Evolutionary conservation across 2,113 vertebrate genomes (phyloP).

Genomic region (Tonatia bakeri): DNA sequence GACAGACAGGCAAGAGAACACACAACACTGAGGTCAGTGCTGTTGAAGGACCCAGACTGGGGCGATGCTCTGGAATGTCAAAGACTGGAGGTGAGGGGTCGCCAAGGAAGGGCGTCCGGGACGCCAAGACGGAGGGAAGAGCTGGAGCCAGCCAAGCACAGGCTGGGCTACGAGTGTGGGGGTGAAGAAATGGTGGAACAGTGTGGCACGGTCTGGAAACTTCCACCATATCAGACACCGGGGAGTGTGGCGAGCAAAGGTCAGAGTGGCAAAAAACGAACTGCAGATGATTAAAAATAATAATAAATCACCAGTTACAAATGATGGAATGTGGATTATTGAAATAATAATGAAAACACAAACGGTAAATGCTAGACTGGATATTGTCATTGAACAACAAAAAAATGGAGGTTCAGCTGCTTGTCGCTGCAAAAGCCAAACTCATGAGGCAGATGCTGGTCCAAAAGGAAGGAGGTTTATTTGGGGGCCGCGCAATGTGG

Average conservation of each 20-base stretch:
- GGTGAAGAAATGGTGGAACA: neutral
- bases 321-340: neutral
- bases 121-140: neutral
- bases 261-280: neutral
- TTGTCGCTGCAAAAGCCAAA: too few relatives aligned
- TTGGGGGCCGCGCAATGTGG: too few relatives aligned
- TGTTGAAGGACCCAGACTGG: neutral
- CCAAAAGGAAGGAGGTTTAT: too few relatives aligned
- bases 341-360: neutral
- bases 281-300: neutral
- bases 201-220: neutral
- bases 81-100: neutral
- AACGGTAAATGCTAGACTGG: neutral
- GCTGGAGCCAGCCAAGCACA: neutral
- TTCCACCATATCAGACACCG: neutral
- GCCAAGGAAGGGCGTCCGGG: neutral
- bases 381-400: too few relatives aligned
- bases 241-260: neutral
- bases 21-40: too few relatives aligned
- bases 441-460: too few relatives aligned
- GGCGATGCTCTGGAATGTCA: fast-evolving
- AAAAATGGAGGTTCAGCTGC: too few relatives aligned
- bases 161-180: fast-evolving
- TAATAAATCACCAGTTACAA: neutral
- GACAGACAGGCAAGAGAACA: neutral